These are phyloP conservation scores for Malacosoma neustria DNA, from an alignment of 2,888 invertebrate genomes.

Conservation along the genomic window DNA sequence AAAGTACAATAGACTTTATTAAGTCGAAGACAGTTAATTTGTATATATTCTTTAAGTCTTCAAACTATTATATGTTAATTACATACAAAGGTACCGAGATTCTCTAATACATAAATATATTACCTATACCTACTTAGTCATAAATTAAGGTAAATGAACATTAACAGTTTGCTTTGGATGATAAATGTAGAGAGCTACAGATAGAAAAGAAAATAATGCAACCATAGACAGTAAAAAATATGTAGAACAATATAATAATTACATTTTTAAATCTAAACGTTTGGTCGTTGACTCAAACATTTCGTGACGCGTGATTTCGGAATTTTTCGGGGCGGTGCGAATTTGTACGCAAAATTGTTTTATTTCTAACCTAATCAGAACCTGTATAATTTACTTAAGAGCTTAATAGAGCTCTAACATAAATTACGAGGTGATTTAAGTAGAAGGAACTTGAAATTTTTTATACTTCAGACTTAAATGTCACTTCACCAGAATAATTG, in stretches of 20 bases:
- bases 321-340: constrained; percentile 43
- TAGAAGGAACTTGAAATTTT: constrained; percentile 60
- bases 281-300: constrained; percentile 26
- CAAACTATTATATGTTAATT: constrained; percentile 10
- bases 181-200: not conserved
- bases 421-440: constrained; percentile 76
- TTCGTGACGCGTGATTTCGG: constrained; percentile 46
- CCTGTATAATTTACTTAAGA: constrained; percentile 73
- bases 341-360: constrained; percentile 35
- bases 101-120: constrained; percentile 46
- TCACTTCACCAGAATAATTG: constrained; percentile 60
- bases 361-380: constrained; percentile 74
- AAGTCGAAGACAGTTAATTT: constrained; percentile 30
- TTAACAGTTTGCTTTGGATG: constrained; percentile 5
- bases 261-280: constrained; percentile 14
- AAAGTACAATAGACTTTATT: constrained; percentile 49
- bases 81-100: constrained; percentile 53
- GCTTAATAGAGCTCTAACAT: constrained; percentile 42
- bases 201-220: not conserved
- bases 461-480: constrained; percentile 47
- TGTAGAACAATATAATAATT: constrained; percentile 2
- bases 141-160: no score
- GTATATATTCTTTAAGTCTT: constrained; percentile 13
- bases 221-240: constrained; percentile 1
- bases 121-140: constrained; percentile 24